Base-by-base conservation (phyloP, 37 sponge, comb jelly and placozoan genomes). In the Axinella damicornis region DNA sequence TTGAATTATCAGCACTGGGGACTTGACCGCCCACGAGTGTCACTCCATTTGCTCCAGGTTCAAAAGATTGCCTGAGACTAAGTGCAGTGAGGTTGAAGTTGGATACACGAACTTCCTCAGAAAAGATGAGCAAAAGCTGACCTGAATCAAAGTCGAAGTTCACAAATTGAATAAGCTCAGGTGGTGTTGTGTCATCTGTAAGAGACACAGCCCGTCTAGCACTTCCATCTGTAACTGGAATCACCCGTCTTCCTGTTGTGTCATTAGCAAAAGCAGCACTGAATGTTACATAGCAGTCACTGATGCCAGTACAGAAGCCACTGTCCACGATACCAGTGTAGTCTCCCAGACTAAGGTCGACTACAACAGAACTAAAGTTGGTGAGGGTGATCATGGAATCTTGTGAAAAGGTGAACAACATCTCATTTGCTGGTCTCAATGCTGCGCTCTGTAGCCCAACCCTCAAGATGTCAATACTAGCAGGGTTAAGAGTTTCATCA, bases 81-180 rank as follows among this genome's bases (percentile, higher is more conserved):
- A 97, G 68, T 27, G 80, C 63, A 37, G 90, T 81, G 19, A 89
- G 46, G 61, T 92, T 91, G 65, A 97, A 54, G 32, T 84, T 84
- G 9, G 83, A 69, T 0, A 73, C 85, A 32, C 85, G 74, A 25
- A 97, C 94, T 53, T 91, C 89, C 62, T 97, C 97, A 27, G 90
- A 74, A 78, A 97, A 94, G 30, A 35, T 77, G 22, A 97, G 77
- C 6, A 86, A 38, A 2, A 97, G 55, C 27, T 86, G 58, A 32
- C 97, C 97, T 1, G 71, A 69, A 66, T 97, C 57, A 27, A 90
- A 89, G 69, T 97, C 97, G 67, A 97, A 90, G 17, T 30, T 40
- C 2, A 75, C 66, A 82, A 94, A 97, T 67, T 83, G 81, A 19
- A 62, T 75, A 11, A 97, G 88, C 11, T 24, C 1, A 38, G 97